These are phyloP conservation scores for Hylia prasina DNA, from an alignment of 2,113 vertebrate genomes.

Conservation along the genomic window DNA sequence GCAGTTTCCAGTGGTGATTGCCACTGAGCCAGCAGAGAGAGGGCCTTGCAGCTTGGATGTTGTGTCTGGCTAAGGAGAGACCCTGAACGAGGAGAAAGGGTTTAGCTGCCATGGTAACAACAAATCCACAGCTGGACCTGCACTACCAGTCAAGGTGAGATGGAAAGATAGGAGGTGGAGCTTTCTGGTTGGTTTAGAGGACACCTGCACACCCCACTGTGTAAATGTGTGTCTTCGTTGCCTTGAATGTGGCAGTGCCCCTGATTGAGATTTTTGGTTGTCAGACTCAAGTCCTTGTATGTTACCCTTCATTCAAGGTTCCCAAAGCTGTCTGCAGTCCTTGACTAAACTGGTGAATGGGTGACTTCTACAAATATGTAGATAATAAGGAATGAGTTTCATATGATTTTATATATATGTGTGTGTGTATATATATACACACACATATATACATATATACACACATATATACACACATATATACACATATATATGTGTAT, in stretches of 20 bases:
- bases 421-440: not conserved
- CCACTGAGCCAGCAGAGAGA: not conserved
- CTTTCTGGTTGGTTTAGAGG: not conserved
- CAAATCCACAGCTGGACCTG: not conserved
- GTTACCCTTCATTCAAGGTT: not conserved
- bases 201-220: not conserved
- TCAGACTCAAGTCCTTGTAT: not conserved
- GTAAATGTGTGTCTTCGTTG: fast-evolving
- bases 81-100: not conserved
- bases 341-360: not conserved
- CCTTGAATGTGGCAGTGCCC: not conserved
- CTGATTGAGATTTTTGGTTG: not conserved
- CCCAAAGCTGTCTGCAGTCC: not conserved
- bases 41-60: not conserved
- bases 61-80: not conserved
- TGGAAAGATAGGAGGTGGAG: not conserved
- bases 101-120: not conserved
- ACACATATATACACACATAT: too few relatives aligned
- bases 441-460: too few relatives aligned
- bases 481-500: too few relatives aligned
- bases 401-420: not conserved
- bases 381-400: not conserved
- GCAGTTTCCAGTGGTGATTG: not conserved
- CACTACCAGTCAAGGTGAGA: fast-evolving
- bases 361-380: not conserved